A percentile compares a stretch with the other conserved stretches of the same genome.
These are phyloP conservation scores for Drosophila histrio DNA, from an alignment of 2,888 invertebrate species.

Conservation along the genomic window DNA sequence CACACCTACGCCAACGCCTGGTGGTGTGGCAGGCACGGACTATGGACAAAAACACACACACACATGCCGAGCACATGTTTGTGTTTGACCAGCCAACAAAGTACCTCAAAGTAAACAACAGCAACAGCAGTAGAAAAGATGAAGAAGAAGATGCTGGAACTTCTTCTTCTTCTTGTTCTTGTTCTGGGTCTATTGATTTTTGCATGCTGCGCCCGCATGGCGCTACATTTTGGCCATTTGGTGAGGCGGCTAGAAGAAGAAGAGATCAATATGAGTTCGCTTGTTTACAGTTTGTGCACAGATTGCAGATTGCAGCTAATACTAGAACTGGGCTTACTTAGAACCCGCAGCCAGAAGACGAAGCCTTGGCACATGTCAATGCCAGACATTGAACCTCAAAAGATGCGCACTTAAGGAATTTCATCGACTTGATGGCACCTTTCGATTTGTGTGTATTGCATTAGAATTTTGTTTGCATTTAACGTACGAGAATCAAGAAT, in stretches of 20 bases:
- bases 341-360: constrained; percentile 1
- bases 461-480: constrained; percentile 59
- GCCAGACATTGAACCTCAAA: constrained; percentile 67
- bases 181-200: constrained; percentile 29
- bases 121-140: background rate
- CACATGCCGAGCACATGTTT: constrained; percentile 63
- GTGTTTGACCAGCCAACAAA: constrained; percentile 49
- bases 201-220: constrained; percentile 74
- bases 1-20: constrained; percentile 60
- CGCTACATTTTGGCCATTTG: constrained; percentile 52
- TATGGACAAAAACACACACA: constrained; percentile 3
- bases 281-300: constrained; percentile 5
- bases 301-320: constrained; percentile 16
- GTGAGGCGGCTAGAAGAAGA: background rate
- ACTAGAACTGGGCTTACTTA: background rate
- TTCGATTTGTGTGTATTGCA: constrained; percentile 54
- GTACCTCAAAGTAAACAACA: constrained; percentile 43
- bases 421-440: constrained; percentile 77
- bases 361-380: constrained; percentile 73
- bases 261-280: constrained; percentile 7
- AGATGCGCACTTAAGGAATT: constrained; percentile 72
- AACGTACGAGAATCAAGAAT: constrained; percentile 14
- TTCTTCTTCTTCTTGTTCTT: too few relatives aligned
- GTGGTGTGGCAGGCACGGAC: constrained; percentile 13
- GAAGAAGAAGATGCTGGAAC: constrained; percentile 9